A percentile compares a stretch with the other conserved stretches of the same genome.
These are phyloP conservation scores for Thaumatotibia leucotreta DNA, from an alignment of 1,140 invertebrate genomes.

Conservation along the genomic window DNA sequence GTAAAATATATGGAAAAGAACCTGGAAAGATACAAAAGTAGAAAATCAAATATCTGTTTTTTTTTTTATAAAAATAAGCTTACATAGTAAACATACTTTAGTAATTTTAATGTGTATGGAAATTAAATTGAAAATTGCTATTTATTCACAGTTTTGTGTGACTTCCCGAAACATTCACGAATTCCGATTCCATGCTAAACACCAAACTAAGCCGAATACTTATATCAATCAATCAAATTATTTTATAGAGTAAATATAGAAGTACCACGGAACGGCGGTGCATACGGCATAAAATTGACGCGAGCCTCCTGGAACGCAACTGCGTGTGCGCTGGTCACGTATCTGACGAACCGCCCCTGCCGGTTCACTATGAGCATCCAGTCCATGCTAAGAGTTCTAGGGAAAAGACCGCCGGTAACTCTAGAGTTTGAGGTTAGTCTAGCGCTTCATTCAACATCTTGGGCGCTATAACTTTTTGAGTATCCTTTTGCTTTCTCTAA, in stretches of 20 bases:
- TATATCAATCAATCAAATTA: too few relatives aligned
- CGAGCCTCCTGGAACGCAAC: conserved; percentile 66
- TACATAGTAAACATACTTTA: too few relatives aligned
- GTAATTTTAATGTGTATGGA: too few relatives aligned
- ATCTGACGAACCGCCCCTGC: conserved; percentile 78
- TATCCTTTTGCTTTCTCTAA: background rate
- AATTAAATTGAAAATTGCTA: too few relatives aligned
- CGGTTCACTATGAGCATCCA: conserved; percentile 80
- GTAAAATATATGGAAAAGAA: too few relatives aligned
- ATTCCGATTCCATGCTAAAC: too few relatives aligned
- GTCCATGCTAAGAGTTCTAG: conserved; percentile 79
- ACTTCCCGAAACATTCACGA: too few relatives aligned
- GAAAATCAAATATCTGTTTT: too few relatives aligned
- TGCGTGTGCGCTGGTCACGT: conserved; percentile 78
- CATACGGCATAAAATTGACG: conserved; percentile 79
- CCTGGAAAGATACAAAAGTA: too few relatives aligned
- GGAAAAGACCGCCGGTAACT: conserved; percentile 77
- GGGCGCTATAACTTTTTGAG: background rate
- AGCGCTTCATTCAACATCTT: background rate
- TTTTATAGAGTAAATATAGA: conserved; percentile 78
- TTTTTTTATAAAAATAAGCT: too few relatives aligned
- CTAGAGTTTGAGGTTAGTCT: conserved; percentile 78
- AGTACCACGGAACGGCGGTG: conserved; percentile 79
- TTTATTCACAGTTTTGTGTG: too few relatives aligned
- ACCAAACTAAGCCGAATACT: too few relatives aligned